Evolutionary conservation across 2,888 invertebrate genomes (phyloP).

Genomic region (Acleris cristana): DNA sequence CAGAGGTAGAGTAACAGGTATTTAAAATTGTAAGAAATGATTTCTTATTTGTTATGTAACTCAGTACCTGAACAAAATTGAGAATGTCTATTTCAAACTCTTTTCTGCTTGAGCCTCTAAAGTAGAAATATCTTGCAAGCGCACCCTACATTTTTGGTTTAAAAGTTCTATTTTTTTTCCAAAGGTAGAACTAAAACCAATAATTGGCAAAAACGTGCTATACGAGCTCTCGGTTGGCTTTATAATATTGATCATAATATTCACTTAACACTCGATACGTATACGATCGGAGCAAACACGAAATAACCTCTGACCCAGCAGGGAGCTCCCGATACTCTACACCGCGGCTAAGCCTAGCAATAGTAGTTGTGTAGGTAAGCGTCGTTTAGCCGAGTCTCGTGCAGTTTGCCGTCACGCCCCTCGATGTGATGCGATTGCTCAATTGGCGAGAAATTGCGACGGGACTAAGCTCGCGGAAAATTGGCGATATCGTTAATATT

Average conservation of each 20-base stretch:
- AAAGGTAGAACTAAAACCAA: too few relatives aligned
- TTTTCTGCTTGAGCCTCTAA: too few relatives aligned
- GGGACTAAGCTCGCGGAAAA: constrained; percentile 81
- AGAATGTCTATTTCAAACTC: too few relatives aligned
- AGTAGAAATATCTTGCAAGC: too few relatives aligned
- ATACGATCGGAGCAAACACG: neutral
- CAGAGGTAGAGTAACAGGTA: neutral
- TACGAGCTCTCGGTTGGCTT: too few relatives aligned
- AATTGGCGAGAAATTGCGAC: constrained; percentile 83
- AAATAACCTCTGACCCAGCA: constrained; percentile 12
- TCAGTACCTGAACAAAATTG: too few relatives aligned
- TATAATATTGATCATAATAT: too few relatives aligned
- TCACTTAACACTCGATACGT: neutral
- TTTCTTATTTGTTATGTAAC: neutral
- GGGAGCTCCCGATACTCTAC: constrained; percentile 8
- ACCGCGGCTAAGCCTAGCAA: constrained; percentile 17
- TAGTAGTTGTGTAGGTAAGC: constrained; percentile 17
- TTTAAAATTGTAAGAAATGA: neutral
- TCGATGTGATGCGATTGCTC: constrained; percentile 77
- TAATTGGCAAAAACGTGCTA: too few relatives aligned
- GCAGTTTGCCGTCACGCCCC: constrained; percentile 58
- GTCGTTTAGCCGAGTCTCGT: constrained; percentile 54
- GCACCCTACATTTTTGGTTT: too few relatives aligned
- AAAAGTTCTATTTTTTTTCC: too few relatives aligned
- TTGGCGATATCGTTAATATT: constrained; percentile 84